Conservation (phyloP, 2,888 invertebrate genomes). For the Mycalesis mineus region DNA sequence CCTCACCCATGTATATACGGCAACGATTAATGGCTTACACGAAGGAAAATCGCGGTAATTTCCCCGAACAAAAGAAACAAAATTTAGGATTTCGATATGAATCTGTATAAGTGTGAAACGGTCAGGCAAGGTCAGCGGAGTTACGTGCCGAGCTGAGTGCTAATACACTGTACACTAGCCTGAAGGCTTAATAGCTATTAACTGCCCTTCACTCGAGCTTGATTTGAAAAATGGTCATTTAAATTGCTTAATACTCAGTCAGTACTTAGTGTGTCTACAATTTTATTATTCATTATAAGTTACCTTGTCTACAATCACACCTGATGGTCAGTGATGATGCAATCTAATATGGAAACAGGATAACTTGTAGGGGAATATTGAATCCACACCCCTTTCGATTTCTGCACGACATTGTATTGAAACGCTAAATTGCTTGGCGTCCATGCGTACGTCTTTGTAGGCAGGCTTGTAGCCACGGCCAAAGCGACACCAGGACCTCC, state of each 20-base stretch:
- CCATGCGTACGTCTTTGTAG: no score
- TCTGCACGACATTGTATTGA: no score
- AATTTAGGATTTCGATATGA: constrained; percentile 26
- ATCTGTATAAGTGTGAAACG: constrained; percentile 26
- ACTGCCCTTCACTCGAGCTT: neutral
- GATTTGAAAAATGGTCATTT: neutral
- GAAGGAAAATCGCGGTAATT: constrained; percentile 14
- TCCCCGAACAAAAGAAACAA: constrained; percentile 26
- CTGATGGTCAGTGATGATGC: no score
- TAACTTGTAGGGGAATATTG: no score
- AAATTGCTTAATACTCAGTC: neutral
- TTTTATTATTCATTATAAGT: no score
- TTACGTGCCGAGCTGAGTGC: constrained; percentile 26
- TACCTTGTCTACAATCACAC: no score
- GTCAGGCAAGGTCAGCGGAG: constrained; percentile 36
- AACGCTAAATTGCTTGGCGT: no score
- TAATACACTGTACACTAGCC: neutral
- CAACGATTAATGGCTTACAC: constrained; percentile 10
- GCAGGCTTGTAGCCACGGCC: no score
- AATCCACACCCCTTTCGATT: no score
- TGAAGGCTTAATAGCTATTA: constrained; percentile 2
- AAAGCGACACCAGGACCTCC: no score
- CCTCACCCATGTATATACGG: neutral
- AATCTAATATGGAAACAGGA: no score
- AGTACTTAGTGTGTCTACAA: no score